These are phyloP conservation scores for Spea hammondii DNA, from an alignment of 2,797 vertebrate species.

Conservation along the genomic window DNA sequence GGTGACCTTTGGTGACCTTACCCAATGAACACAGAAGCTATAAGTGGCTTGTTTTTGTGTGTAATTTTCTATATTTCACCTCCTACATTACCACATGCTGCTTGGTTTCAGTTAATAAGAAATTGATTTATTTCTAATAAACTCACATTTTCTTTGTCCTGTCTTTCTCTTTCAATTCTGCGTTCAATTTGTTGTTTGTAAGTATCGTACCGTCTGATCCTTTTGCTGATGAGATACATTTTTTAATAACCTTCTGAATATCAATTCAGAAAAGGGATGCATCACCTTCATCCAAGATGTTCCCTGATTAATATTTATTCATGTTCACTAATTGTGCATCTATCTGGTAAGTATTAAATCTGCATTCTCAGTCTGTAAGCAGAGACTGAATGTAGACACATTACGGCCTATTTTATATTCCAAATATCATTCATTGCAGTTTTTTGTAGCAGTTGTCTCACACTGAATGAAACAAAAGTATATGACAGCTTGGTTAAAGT, in stretches of 20 bases:
- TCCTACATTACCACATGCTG: conserved; percentile 40
- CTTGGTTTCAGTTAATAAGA: conserved; percentile 47
- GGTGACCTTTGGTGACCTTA: conserved; percentile 42
- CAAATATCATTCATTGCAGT: neutral
- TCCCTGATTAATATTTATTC: conserved; percentile 39
- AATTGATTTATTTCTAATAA: conserved; percentile 53
- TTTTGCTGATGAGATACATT: conserved; percentile 33
- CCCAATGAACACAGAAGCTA: neutral
- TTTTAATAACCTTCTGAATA: conserved; percentile 24
- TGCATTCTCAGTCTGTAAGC: conserved; percentile 8
- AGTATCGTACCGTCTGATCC: conserved; percentile 6
- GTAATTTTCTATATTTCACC: conserved; percentile 29
- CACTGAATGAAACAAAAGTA: neutral
- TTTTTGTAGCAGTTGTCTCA: neutral
- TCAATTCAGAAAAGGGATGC: conserved; percentile 7
- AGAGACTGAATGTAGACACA: neutral
- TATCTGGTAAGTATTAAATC: conserved; percentile 26
- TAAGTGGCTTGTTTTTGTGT: conserved; percentile 16
- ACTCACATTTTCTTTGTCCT: conserved; percentile 41
- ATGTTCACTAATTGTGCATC: conserved; percentile 28
- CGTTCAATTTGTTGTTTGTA: conserved; percentile 45
- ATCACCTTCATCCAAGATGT: conserved; percentile 13
- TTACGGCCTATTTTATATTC: neutral
- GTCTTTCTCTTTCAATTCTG: conserved; percentile 42
- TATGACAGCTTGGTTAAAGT: conserved; percentile 6